Evolutionary conservation across 2,113 vertebrate species (phyloP).

Genomic region (Cochlearius cochlearius): DNA sequence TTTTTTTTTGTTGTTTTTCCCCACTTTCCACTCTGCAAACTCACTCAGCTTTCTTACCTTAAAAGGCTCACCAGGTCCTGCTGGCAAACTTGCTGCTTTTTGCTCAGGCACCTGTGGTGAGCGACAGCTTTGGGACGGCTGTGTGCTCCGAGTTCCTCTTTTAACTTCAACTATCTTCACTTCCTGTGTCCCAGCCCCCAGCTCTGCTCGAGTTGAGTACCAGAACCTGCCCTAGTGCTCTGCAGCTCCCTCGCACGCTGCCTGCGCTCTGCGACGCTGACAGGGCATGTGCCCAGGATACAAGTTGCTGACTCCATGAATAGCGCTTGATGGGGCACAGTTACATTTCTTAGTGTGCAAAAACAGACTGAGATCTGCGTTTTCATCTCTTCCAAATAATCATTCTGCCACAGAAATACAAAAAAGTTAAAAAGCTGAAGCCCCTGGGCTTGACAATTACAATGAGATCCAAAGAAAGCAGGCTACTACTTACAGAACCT

Average conservation of each 20-base stretch:
- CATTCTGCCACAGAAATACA: not conserved
- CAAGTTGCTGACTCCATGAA: no score
- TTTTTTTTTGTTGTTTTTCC: not conserved
- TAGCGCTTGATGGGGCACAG: not conserved
- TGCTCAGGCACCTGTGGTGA: not conserved
- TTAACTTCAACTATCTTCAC: not conserved
- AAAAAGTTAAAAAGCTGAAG: not conserved
- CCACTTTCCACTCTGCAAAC: not conserved
- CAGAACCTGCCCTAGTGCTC: not conserved
- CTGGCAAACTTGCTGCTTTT: not conserved
- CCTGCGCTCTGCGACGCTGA: rapidly evolving
- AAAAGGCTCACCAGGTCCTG: not conserved
- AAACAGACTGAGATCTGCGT: not conserved
- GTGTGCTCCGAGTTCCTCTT: conserved; percentile 29
- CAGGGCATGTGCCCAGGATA: rapidly evolving
- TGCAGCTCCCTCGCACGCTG: not conserved
- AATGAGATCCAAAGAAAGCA: not conserved
- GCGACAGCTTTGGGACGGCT: not conserved
- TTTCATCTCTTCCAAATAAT: not conserved
- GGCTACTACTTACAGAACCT: not conserved
- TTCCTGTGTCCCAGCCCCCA: conserved; percentile 39
- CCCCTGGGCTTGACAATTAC: not conserved
- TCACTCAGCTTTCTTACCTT: conserved; percentile 30
- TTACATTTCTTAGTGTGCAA: not conserved
- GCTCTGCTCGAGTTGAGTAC: not conserved